These are phyloP conservation scores for Pempheris klunzingeri DNA, from an alignment of 2,797 vertebrate species.

Conservation along the genomic window DNA sequence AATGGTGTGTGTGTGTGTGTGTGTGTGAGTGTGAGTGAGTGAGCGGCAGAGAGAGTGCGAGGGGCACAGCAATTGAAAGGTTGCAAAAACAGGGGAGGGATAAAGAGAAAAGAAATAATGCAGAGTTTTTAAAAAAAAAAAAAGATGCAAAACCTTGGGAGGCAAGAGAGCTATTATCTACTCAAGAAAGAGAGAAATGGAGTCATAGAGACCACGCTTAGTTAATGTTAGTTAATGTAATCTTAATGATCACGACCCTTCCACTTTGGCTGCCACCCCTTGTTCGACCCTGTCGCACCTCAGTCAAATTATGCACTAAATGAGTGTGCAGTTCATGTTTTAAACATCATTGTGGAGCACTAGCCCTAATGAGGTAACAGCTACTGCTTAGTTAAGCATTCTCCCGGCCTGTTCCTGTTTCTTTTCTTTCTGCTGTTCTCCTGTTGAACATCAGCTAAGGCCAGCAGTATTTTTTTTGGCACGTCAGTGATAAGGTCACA, in stretches of 20 bases:
- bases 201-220: constrained; percentile 23
- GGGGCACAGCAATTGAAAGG: constrained; percentile 22
- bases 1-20: constrained; percentile 37
- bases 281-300: constrained; percentile 68
- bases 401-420: constrained; percentile 29
- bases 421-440: constrained; percentile 55
- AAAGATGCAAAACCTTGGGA: constrained; percentile 20
- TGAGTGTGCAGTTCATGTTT: constrained; percentile 83
- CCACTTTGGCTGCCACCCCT: constrained; percentile 57
- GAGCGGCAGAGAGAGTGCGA: not conserved
- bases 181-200: constrained; percentile 21
- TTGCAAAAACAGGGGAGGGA: constrained; percentile 20
- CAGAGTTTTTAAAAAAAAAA: constrained; percentile 26
- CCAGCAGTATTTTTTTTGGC: constrained; percentile 59
- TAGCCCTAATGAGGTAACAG: constrained; percentile 82
- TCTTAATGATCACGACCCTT: constrained; percentile 71
- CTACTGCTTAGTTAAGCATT: constrained; percentile 81
- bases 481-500: constrained; percentile 73
- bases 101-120: constrained; percentile 21
- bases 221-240: constrained; percentile 69
- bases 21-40: not conserved
- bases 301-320: constrained; percentile 78
- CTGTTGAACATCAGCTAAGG: constrained; percentile 72
- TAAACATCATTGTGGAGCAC: constrained; percentile 78
- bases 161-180: constrained; percentile 21